phyloP scores from a whole-genome alignment of 2,797 vertebrate species.

The Tragopan temminckii region DNA sequence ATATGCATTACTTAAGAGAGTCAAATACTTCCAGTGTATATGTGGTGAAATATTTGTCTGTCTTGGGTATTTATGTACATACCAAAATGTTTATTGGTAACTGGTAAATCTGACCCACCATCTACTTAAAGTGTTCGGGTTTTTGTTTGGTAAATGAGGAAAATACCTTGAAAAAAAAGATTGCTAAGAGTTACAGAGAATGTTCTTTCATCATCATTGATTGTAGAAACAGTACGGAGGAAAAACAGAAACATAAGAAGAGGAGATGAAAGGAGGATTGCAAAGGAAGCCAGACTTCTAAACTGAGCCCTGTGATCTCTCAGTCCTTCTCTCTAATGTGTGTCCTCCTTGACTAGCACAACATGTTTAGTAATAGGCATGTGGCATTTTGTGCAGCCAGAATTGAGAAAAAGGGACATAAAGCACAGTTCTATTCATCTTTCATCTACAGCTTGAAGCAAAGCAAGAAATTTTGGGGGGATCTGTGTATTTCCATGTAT shows the following conservation, averaged over 20 bases:
- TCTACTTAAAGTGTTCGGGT: not conserved
- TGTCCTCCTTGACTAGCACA: not conserved
- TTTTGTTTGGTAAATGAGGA: slow-evolving; percentile 32
- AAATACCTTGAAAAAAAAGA: slow-evolving; percentile 29
- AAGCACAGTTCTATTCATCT: not conserved
- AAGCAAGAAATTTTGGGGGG: not conserved
- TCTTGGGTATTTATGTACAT: slow-evolving; percentile 31
- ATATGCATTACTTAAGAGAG: slow-evolving; percentile 12
- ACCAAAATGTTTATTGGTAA: slow-evolving; percentile 49
- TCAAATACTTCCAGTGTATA: not conserved
- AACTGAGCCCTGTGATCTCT: slow-evolving; percentile 58
- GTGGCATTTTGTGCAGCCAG: slow-evolving; percentile 10
- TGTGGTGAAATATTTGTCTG: slow-evolving; percentile 46
- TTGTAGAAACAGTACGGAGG: slow-evolving; percentile 17
- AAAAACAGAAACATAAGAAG: slow-evolving; percentile 47
- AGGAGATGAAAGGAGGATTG: slow-evolving; percentile 69
- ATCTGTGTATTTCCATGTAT: not conserved
- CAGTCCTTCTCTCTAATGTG: not conserved
- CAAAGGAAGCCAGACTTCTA: slow-evolving; percentile 33
- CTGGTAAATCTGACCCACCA: slow-evolving; percentile 38
- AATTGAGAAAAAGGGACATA: slow-evolving; percentile 1
- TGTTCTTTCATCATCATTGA: slow-evolving; percentile 69
- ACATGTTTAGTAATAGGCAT: slow-evolving; percentile 3
- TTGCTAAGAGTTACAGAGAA: slow-evolving; percentile 33
- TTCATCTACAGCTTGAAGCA: not conserved